These are phyloP conservation scores for Chelon auratus DNA, from an alignment of 2,797 vertebrate genomes.

Conservation along the genomic window DNA sequence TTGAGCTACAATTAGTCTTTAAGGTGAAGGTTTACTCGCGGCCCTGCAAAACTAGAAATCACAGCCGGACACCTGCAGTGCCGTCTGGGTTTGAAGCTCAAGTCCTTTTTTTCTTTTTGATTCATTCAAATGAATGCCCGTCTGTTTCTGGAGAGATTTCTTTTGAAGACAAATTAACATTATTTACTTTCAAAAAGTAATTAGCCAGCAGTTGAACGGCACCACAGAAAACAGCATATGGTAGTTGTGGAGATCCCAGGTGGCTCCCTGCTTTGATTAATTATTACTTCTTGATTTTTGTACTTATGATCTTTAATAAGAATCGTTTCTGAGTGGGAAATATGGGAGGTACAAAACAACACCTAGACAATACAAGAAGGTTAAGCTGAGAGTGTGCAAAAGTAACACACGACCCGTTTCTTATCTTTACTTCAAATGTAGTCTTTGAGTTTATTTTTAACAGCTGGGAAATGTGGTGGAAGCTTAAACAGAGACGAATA, in stretches of 20 bases:
- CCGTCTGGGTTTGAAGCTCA: conserved; percentile 8
- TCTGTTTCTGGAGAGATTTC: conserved; percentile 7
- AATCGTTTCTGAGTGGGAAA: conserved; percentile 41
- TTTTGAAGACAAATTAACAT: conserved; percentile 27
- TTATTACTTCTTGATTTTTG: conserved; percentile 45
- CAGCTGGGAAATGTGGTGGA: no score
- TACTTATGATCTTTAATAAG: conserved; percentile 51
- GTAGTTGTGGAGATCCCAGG: conserved; percentile 53
- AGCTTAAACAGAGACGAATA: no score
- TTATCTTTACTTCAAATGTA: neutral
- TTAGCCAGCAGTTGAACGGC: conserved; percentile 35
- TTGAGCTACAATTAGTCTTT: no score
- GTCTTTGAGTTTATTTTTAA: no score
- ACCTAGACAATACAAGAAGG: neutral
- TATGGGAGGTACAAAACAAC: conserved; percentile 5
- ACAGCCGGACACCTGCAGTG: neutral
- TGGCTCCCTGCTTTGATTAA: conserved; percentile 49
- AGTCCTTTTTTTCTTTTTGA: neutral
- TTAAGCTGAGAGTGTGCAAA: neutral
- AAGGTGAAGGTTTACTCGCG: no score
- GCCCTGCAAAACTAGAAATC: neutral
- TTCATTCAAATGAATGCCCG: conserved; percentile 15
- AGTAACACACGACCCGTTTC: neutral
- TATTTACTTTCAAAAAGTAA: conserved; percentile 41
- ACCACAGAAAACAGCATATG: conserved; percentile 13